phyloP scores from a whole-genome alignment of 2,113 vertebrate species.

The cattle (Bos taurus) region DNA sequence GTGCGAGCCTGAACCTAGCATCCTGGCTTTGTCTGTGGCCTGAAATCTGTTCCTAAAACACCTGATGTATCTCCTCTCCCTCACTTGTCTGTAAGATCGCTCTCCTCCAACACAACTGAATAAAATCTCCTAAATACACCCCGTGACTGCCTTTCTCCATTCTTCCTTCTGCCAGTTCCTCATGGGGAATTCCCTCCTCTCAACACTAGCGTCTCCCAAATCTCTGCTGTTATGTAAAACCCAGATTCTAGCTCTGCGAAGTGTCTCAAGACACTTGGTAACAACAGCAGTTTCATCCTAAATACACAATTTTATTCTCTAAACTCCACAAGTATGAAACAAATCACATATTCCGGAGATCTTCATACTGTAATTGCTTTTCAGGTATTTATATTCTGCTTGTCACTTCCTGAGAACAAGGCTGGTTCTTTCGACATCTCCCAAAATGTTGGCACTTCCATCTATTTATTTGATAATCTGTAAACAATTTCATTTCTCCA shows the following conservation, averaged over 20 bases:
- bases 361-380: background rate
- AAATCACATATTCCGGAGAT: background rate
- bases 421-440: background rate
- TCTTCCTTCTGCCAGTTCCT: background rate
- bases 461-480: rapidly evolving
- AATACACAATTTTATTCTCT: background rate
- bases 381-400: background rate
- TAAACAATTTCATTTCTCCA: background rate
- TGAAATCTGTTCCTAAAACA: background rate
- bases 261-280: background rate
- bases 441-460: no score
- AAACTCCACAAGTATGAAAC: background rate
- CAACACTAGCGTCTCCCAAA: background rate
- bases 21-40: background rate
- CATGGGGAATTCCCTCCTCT: background rate
- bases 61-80: background rate
- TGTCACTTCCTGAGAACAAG: background rate
- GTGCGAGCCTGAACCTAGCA: background rate
- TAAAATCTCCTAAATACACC: no score
- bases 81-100: background rate
- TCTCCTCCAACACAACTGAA: background rate
- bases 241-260: background rate
- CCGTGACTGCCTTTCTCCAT: background rate
- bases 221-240: background rate
- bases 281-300: background rate